Conservation (phyloP, 2,797 vertebrate genomes). For the Chiloscyllium punctatum region DNA sequence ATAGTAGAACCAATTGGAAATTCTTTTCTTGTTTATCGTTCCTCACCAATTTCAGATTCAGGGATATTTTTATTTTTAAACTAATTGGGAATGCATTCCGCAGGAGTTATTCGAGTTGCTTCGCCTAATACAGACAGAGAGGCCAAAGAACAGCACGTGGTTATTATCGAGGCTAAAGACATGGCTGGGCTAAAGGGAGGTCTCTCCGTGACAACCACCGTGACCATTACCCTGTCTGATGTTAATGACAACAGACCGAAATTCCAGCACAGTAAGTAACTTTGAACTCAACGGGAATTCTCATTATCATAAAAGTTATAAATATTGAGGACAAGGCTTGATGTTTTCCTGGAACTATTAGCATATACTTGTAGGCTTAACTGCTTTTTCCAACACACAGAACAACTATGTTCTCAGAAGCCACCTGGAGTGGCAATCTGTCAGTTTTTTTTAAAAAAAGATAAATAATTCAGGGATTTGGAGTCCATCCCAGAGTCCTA, state of each 20-base stretch:
- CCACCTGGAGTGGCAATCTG: not conserved
- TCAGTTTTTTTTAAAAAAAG: not conserved
- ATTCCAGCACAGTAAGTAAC: constrained; percentile 83
- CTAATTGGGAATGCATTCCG: not conserved
- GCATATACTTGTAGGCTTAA: constrained; percentile 9
- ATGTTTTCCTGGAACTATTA: not conserved
- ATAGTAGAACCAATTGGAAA: not conserved
- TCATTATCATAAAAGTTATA: constrained; percentile 28
- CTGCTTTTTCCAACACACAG: not conserved
- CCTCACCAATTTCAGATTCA: not conserved
- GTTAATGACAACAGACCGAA: constrained; percentile 89
- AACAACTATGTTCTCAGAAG: not conserved
- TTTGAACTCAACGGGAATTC: not conserved
- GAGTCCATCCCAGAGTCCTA: not conserved
- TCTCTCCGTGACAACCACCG: constrained; percentile 75
- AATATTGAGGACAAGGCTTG: not conserved
- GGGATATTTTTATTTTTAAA: not conserved
- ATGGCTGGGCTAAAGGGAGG: constrained; percentile 79
- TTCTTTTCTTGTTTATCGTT: not conserved
- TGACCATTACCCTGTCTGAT: constrained; percentile 79
- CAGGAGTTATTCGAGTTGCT: constrained; percentile 63
- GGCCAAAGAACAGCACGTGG: constrained; percentile 73
- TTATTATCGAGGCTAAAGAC: constrained; percentile 86
- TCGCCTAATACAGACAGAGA: constrained; percentile 80
- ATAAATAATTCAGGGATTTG: not conserved